Evolutionary conservation across 2,888 invertebrate genomes (phyloP).

Genomic region (Brachyptera risi): DNA sequence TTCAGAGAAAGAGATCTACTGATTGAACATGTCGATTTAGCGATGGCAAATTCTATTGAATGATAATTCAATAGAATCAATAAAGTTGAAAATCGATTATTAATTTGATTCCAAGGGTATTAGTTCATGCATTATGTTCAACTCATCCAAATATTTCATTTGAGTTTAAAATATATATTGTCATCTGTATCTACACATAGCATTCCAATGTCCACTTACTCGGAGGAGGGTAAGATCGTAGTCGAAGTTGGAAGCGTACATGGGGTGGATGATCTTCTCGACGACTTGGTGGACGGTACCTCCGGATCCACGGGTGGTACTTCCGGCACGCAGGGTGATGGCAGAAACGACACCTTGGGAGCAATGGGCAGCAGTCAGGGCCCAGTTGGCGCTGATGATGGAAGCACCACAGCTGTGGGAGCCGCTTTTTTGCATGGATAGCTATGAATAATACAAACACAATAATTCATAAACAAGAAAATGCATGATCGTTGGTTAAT

Average conservation of each 20-base stretch:
- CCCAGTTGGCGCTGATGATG: conserved; percentile 35
- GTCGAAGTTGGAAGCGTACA: conserved; percentile 42
- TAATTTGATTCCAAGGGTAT: too few species aligned
- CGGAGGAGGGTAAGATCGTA: conserved; percentile 45
- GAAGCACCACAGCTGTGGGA: conserved; percentile 37
- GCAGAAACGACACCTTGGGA: conserved; percentile 12
- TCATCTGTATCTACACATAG: too few species aligned
- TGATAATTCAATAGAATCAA: too few species aligned
- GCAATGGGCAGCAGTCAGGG: conserved; percentile 39
- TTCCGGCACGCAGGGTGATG: conserved; percentile 37
- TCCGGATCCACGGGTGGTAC: conserved; percentile 33
- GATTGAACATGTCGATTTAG: too few species aligned
- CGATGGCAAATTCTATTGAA: too few species aligned
- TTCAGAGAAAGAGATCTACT: too few species aligned
- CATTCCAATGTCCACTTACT: too few species aligned
- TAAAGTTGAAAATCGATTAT: too few species aligned
- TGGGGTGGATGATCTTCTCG: conserved; percentile 41
- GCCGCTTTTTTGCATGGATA: conserved; percentile 34
- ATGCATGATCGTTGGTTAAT: too few species aligned
- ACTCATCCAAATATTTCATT: too few species aligned
- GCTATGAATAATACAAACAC: conserved; percentile 15
- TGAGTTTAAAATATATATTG: too few species aligned
- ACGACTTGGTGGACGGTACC: conserved; percentile 37
- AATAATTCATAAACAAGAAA: background rate
- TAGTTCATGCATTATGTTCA: too few species aligned